Conservation (phyloP, 37 sponge, comb jelly and placozoan species). For the Haliclona indistincta region DNA sequence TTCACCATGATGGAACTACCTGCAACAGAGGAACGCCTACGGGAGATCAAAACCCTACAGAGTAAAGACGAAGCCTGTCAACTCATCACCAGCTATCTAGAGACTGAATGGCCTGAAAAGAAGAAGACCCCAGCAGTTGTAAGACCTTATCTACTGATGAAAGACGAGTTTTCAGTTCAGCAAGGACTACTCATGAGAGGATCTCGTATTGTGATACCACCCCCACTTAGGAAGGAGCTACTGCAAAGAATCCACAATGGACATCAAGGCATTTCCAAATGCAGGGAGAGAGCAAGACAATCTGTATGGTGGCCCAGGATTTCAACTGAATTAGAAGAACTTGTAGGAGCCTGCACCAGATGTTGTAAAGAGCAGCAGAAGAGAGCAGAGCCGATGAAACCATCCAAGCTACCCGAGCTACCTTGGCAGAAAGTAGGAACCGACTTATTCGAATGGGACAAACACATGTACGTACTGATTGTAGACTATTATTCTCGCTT, state of each 20-base stretch:
- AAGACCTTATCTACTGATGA: slow-evolving; percentile 4
- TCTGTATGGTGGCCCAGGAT: slow-evolving; percentile 51
- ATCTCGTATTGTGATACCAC: slow-evolving; percentile 22
- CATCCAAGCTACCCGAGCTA: slow-evolving; percentile 22
- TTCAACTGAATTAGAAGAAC: slow-evolving; percentile 19
- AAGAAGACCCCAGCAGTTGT: background rate
- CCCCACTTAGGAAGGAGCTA: slow-evolving; percentile 1
- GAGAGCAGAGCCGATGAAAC: slow-evolving; percentile 9
- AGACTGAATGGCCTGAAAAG: slow-evolving; percentile 27
- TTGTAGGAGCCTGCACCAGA: slow-evolving; percentile 4
- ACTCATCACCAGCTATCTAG: slow-evolving; percentile 13
- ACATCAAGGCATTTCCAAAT: slow-evolving; percentile 42
- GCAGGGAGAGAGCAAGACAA: no score
- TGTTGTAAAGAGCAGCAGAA: slow-evolving; percentile 29
- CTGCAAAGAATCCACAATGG: slow-evolving; percentile 37
- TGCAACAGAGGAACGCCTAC: slow-evolving; percentile 16
- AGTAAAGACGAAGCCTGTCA: slow-evolving; percentile 24
- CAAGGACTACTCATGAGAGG: slow-evolving; percentile 35
- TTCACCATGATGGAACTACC: no score
- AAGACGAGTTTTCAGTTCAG: slow-evolving; percentile 21
- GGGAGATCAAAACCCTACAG: slow-evolving; percentile 17
- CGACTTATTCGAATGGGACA: slow-evolving; percentile 49
- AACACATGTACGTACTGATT: slow-evolving; percentile 30
- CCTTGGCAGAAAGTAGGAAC: slow-evolving; percentile 62
- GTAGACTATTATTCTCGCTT: slow-evolving; percentile 51